These are phyloP conservation scores for Lasioglossum oenotherae DNA, from an alignment of 2,888 invertebrate genomes.

Conservation along the genomic window DNA sequence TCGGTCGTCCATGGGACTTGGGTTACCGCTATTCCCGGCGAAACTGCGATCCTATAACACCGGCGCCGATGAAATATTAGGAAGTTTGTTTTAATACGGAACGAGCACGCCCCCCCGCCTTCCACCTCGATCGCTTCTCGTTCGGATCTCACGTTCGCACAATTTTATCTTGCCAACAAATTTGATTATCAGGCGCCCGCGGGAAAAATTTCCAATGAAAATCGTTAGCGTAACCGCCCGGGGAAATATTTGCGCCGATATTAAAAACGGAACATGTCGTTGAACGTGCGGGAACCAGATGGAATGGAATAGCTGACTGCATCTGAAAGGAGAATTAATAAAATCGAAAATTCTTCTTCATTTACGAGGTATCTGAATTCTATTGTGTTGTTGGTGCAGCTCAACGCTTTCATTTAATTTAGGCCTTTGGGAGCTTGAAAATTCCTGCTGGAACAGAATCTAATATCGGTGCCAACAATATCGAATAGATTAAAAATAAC, in stretches of 20 bases:
- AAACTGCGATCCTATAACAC: background rate
- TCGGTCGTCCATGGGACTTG: background rate
- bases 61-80: slow-evolving; percentile 9
- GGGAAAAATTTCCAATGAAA: background rate
- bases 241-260: background rate
- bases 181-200: background rate
- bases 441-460: too few species aligned
- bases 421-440: too few species aligned
- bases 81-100: background rate
- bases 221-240: background rate
- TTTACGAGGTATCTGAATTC: background rate
- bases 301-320: background rate
- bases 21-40: slow-evolving; percentile 10
- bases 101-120: background rate
- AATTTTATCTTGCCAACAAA: background rate
- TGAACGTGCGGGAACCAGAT: background rate
- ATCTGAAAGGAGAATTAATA: background rate
- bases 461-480: too few species aligned
- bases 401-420: too few species aligned
- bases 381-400: background rate
- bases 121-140: background rate
- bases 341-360: background rate
- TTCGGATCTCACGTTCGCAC: background rate
- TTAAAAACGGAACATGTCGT: background rate
- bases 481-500: background rate